Base-by-base conservation (phyloP, 2,797 vertebrate species). In the Hemibagrus guttatus region DNA sequence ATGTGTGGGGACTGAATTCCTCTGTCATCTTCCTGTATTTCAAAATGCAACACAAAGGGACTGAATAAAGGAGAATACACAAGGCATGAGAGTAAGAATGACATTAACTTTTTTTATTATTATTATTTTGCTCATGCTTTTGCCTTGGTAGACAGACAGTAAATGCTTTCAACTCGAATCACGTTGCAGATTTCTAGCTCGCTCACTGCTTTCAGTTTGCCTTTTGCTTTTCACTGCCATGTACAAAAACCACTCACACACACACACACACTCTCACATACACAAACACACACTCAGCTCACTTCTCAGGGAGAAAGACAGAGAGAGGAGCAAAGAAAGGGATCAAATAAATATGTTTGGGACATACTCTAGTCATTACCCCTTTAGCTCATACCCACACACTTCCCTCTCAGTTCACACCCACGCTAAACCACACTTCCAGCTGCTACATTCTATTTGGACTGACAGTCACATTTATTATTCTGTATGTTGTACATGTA, bases 351-450 rank as follows among this genome's bases (percentile, higher is more conserved):
- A n/a, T 78, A 17, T 56, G 7, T 21, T 4, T 56, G n/a, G 16
- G 17, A 4, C 69, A 63, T 76, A 19, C 7, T 56, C 56, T 56
- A 56, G 52, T 76, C 74, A 76, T 17, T 58, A 56, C 75, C 31
- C 8, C 11, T 35, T 4, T 78, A 35, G 54, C 54, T 78, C 23
- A 2, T 58, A 79, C 76, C 28, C 11, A 35, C 26, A 23, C 28
- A 39, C 54, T 31, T 59, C 54, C 17, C 11, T 79, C 11, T 79
- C 54, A 39, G 19, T 79, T 79, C 9, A 13, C 31, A 2, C 54
- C 76, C 54, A 79, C 76, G 11, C 76, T 79, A 79, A 79, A 79
- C 76, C 76, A 59, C 28, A 79, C 31, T 59, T 59, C 54, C 54
- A 35, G 52, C 28, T 35, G 17, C 75, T 58, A 56, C 52, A 31